Evolutionary conservation across 2,113 vertebrate genomes (phyloP).

Genomic region (Notarius lentiginosus): DNA sequence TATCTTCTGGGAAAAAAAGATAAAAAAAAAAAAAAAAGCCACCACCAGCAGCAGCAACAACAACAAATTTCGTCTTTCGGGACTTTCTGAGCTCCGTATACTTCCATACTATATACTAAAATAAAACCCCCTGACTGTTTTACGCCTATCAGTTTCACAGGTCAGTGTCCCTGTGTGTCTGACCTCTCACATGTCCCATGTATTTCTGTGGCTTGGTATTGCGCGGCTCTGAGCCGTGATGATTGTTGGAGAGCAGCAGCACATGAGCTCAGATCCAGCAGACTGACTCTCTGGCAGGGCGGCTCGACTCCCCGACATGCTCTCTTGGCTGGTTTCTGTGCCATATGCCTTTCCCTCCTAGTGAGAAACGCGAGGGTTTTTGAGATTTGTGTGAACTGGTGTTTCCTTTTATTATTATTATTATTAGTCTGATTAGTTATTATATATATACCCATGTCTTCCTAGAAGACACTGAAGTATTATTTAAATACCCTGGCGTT

Average conservation of each 20-base stretch:
- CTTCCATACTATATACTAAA: background rate
- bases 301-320: constrained; percentile 46
- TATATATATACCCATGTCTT: no score
- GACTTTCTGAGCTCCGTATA: no score
- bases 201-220: constrained; percentile 15
- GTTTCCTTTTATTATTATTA: constrained; percentile 18
- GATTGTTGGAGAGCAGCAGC: constrained; percentile 44
- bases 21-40: no score
- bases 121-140: background rate
- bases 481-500: no score
- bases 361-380: constrained; percentile 19
- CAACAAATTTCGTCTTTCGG: no score
- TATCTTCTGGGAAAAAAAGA: no score
- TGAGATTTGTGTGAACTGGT: constrained; percentile 34
- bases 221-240: constrained; percentile 42
- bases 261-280: constrained; percentile 41
- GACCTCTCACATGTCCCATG: constrained; percentile 29
- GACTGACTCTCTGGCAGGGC: constrained; percentile 54
- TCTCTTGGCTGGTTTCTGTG: constrained; percentile 44
- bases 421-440: background rate
- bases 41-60: no score
- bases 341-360: constrained; percentile 47
- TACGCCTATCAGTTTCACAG: no score
- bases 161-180: constrained; percentile 20
- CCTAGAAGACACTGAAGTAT: no score